phyloP scores from a whole-genome alignment of 1,140 invertebrate species.

The Zaprionus ghesquierei region DNA sequence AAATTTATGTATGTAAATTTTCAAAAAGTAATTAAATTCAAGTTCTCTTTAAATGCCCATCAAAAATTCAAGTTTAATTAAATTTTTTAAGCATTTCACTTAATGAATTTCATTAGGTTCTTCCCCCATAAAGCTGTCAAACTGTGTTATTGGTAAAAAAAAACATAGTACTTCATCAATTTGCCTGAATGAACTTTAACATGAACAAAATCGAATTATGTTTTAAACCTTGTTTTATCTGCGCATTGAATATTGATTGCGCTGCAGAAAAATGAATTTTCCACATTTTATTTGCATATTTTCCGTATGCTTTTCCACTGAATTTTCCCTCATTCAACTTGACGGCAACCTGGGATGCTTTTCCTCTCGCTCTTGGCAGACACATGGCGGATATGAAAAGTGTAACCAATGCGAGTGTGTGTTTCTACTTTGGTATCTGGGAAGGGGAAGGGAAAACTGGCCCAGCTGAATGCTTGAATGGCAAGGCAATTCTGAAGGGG shows the following conservation, averaged over 20 bases:
- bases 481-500: slow-evolving; percentile 15
- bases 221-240: slow-evolving; percentile 3
- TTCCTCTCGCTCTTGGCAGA: not conserved
- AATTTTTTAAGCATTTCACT: not conserved
- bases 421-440: slow-evolving; percentile 26
- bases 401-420: slow-evolving; percentile 37
- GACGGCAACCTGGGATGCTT: slow-evolving; percentile 15
- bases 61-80: not conserved
- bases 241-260: not conserved
- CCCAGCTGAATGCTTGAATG: slow-evolving; percentile 27
- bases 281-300: slow-evolving; percentile 6
- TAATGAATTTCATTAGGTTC: not conserved
- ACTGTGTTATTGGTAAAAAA: not conserved
- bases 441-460: slow-evolving; percentile 39
- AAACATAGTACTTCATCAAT: not conserved
- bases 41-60: too few species aligned
- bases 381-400: slow-evolving; percentile 41
- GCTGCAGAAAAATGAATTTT: not conserved
- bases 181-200: not conserved
- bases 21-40: not conserved
- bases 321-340: slow-evolving; percentile 37
- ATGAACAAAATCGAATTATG: slow-evolving; percentile 13
- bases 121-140: not conserved
- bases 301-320: slow-evolving; percentile 16
- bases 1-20: too few species aligned